Conservation (phyloP, 2,888 invertebrate genomes). For the Agapostemon virescens region DNA sequence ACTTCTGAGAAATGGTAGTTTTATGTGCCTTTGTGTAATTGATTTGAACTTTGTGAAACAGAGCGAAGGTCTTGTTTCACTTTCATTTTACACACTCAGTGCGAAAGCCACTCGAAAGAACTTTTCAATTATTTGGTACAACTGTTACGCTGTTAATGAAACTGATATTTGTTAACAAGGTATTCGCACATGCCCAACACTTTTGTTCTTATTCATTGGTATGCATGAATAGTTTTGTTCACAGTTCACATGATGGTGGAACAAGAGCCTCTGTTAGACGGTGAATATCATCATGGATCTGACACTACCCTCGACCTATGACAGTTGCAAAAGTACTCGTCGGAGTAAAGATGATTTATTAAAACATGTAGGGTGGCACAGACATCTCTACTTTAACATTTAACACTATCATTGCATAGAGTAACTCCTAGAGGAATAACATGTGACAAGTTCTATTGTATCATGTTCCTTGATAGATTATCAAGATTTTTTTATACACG, state of each 20-base stretch:
- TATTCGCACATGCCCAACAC: conserved; percentile 51
- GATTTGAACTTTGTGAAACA: background rate
- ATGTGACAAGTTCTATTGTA: background rate
- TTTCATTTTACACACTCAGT: background rate
- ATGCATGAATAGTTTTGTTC: conserved; percentile 79
- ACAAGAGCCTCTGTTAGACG: conserved; percentile 75
- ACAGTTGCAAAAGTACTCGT: conserved; percentile 58
- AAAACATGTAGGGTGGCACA: conserved; percentile 10
- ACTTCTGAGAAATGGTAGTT: background rate
- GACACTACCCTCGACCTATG: conserved; percentile 76
- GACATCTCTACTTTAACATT: conserved; percentile 25
- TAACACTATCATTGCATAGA: conserved; percentile 10
- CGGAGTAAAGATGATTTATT: conserved; percentile 28
- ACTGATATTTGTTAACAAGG: background rate
- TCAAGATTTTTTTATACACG: conserved; percentile 3
- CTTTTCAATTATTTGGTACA: background rate
- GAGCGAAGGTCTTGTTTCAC: background rate
- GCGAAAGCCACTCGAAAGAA: background rate
- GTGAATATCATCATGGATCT: conserved; percentile 74
- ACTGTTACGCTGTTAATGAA: background rate
- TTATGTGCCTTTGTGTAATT: conserved; percentile 2
- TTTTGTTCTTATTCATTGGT: conserved; percentile 66
- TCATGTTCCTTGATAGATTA: background rate
- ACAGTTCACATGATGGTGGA: conserved; percentile 78
- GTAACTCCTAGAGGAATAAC: background rate